Evolutionary conservation across 2,113 vertebrate genomes (phyloP).

Genomic region (Leuciscus idus): DNA sequence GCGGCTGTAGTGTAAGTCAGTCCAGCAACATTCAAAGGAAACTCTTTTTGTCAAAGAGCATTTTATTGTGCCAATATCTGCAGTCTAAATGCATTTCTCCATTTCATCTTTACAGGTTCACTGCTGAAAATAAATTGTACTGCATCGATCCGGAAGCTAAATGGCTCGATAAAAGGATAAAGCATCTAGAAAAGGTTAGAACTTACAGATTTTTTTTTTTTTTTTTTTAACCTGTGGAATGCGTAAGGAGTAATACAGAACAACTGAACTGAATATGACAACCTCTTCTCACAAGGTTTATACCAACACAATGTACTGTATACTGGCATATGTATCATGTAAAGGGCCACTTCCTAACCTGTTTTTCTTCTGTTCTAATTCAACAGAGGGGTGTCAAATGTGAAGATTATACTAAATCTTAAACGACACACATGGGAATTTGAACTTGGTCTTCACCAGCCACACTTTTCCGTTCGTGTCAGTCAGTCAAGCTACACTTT

Average conservation of each 20-base stretch:
- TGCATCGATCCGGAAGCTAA: background rate
- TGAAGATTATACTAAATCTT: no score
- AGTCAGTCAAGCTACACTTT: background rate
- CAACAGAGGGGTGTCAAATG: no score
- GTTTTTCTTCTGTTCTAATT: no score
- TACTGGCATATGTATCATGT: no score
- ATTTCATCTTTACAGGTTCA: background rate
- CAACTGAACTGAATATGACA: no score
- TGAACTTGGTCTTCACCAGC: background rate
- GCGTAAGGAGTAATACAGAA: no score
- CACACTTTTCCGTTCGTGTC: background rate
- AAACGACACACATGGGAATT: background rate
- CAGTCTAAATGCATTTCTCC: background rate
- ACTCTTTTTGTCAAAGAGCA: background rate
- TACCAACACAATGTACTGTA: no score
- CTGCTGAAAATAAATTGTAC: accelerated
- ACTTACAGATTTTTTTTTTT: background rate
- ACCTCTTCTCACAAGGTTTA: no score
- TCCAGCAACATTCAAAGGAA: background rate
- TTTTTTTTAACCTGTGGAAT: no score
- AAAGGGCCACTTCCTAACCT: no score
- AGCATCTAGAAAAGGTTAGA: background rate
- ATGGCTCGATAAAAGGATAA: background rate
- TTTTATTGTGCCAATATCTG: background rate
- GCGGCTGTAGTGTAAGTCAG: slow-evolving; percentile 50